These are phyloP conservation scores for Hystrix brachyura DNA, from an alignment of 2,113 vertebrate genomes.

Conservation along the genomic window DNA sequence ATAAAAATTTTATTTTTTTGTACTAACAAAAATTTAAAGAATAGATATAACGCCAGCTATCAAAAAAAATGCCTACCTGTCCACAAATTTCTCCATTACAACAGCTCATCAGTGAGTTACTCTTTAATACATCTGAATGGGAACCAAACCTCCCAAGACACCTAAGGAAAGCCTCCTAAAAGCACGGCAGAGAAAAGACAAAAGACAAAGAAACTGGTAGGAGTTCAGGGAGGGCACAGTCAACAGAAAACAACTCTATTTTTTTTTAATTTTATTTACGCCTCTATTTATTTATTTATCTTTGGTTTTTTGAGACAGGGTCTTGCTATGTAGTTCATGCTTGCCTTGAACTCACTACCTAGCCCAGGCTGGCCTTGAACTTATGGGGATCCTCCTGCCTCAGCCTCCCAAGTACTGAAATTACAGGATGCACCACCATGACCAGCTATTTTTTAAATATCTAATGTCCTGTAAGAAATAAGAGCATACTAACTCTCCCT, in stretches of 20 bases:
- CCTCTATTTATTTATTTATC: neutral
- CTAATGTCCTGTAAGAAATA: neutral
- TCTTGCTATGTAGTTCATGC: neutral
- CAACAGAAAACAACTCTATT: neutral
- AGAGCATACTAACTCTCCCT: neutral
- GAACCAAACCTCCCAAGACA: neutral
- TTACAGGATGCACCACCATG: neutral
- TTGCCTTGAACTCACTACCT: neutral
- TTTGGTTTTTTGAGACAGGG: neutral
- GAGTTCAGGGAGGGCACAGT: neutral
- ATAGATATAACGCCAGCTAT: neutral
- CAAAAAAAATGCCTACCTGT: neutral
- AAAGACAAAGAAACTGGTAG: neutral
- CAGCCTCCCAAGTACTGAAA: neutral
- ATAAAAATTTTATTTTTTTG: neutral
- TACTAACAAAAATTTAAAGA: neutral
- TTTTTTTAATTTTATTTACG: neutral
- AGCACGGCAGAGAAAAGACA: conserved; percentile 30
- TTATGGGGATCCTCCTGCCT: neutral
- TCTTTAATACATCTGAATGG: neutral
- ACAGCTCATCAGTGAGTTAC: neutral
- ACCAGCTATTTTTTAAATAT: neutral
- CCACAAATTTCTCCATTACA: neutral
- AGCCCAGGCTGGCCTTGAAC: neutral
- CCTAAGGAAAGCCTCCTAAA: conserved; percentile 26